Percentiles rank a stretch among this genome's conserved stretches.
These are phyloP conservation scores for Cinclus mexicanus DNA, from an alignment of 2,113 vertebrate species.

Conservation along the genomic window DNA sequence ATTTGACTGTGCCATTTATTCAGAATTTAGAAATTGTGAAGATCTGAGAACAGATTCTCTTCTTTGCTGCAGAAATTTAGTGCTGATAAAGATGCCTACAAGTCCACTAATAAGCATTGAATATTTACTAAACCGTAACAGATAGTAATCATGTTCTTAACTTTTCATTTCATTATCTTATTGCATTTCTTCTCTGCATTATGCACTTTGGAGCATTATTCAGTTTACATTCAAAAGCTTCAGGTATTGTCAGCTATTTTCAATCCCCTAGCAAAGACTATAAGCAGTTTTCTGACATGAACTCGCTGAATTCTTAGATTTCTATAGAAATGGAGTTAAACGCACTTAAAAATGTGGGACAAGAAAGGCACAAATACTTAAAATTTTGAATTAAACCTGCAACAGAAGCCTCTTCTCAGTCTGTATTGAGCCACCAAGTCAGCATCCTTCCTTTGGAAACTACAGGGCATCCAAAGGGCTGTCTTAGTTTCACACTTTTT, in stretches of 20 bases:
- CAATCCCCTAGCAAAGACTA: not conserved
- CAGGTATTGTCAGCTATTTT: not conserved
- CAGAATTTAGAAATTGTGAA: not conserved
- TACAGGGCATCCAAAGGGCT: not conserved
- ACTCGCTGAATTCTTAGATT: not conserved
- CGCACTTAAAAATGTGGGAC: not conserved
- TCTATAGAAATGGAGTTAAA: not conserved
- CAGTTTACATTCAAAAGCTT: not conserved
- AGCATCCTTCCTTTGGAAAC: not conserved
- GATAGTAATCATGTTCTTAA: not conserved
- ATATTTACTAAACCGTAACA: not conserved
- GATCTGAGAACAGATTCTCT: not conserved
- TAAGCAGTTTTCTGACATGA: not conserved
- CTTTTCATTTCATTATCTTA: not conserved
- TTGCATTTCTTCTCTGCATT: not conserved
- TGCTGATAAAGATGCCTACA: not conserved
- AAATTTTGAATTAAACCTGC: not conserved
- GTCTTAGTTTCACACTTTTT: not conserved
- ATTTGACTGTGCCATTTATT: not conserved
- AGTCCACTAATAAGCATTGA: not conserved
- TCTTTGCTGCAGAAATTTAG: not conserved
- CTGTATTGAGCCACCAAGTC: not conserved
- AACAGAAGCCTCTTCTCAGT: not conserved
- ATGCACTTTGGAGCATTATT: not conserved
- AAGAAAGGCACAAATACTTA: not conserved